Percentiles rank a stretch among this genome's conserved stretches.
phyloP scores from a whole-genome alignment of 2,797 vertebrate species.

The Hemibagrus guttatus region DNA sequence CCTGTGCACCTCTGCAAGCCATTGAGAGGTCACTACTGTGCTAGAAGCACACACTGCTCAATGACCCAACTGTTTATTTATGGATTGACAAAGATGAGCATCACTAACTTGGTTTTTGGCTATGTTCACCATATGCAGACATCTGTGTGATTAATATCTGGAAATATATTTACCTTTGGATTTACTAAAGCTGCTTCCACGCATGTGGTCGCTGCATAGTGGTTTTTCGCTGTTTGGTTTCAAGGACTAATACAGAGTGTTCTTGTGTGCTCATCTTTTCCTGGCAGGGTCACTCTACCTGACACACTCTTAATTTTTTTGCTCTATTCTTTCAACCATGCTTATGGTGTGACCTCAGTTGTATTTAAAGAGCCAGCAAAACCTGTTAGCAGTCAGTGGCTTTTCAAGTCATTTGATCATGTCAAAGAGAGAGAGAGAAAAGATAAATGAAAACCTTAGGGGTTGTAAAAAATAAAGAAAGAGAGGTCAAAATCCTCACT shows the following conservation, averaged over 20 bases:
- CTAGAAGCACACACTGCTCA: slow-evolving; percentile 63
- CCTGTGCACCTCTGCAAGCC: slow-evolving; percentile 58
- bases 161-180: slow-evolving; percentile 27
- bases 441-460: slow-evolving; percentile 57
- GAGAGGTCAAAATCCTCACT: slow-evolving; percentile 62
- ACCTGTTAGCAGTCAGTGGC: slow-evolving; percentile 53
- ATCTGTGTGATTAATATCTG: neutral
- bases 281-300: slow-evolving; percentile 36
- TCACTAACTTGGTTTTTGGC: neutral
- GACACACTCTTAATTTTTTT: slow-evolving; percentile 36
- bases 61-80: slow-evolving; percentile 70
- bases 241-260: slow-evolving; percentile 2
- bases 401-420: slow-evolving; percentile 63
- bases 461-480: slow-evolving; percentile 64
- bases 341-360: slow-evolving; percentile 39
- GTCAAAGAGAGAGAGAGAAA: slow-evolving; percentile 60
- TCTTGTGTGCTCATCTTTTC: slow-evolving; percentile 44
- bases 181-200: slow-evolving; percentile 21
- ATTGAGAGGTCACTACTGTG: slow-evolving; percentile 63
- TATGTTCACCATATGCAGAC: slow-evolving; percentile 6
- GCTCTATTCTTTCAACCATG: slow-evolving; percentile 26
- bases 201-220: neutral
- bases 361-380: slow-evolving; percentile 48
- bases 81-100: slow-evolving; percentile 38
- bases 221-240: neutral